Evolutionary conservation across 2,797 vertebrate genomes (phyloP), one percentile per base, ranked within the genome.

Genomic region (Neopelma chrysocephalum): DNA sequence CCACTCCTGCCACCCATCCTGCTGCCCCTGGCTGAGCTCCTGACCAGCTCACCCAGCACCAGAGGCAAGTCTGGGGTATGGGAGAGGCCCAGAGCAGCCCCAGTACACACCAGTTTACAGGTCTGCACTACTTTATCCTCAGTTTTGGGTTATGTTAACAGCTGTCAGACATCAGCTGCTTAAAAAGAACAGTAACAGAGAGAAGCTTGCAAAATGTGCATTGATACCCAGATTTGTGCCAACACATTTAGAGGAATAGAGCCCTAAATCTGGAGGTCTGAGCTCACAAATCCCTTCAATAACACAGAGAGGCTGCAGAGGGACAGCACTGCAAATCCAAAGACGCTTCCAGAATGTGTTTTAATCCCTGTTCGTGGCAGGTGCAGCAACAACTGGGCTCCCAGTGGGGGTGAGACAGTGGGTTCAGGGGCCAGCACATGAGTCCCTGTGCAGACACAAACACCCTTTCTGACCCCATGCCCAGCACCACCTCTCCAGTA

Each of bases 321-420:
- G 51, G 56, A 6, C 25, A 57, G 32, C 8, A 14, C 42, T 42
- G 66, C 53, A 60, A 47, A 66, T 7, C 42, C 69, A 6, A 48
- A 53, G 61, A 6, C 14, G 42, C 16, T 78, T 65, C 31, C 7
- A 34, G 47, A 82, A 15, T 0, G 0, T 43, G 34, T 17, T 45
- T 62, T 22, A 26, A 56, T 21, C 42, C 77, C 2, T 1, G 1
- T 25, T 23, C 0, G 0, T 12, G 31, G 73, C 72, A 57, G 48
- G 45, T 47, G 60, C 60, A 80, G 84, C 31, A 11, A 21, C 48
- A 34, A 31, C 38, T 2, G 31, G 38, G 48, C 1, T 1, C 17
- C 9, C 14, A 38, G 53, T 12, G 48, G 43, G 47, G 27, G 6
- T 45, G 62, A 53, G 53, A 20, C 23, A 23, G 7, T 25, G 32